Conservation (phyloP, 2,888 invertebrate species). For the Cerceris rybyensis region DNA sequence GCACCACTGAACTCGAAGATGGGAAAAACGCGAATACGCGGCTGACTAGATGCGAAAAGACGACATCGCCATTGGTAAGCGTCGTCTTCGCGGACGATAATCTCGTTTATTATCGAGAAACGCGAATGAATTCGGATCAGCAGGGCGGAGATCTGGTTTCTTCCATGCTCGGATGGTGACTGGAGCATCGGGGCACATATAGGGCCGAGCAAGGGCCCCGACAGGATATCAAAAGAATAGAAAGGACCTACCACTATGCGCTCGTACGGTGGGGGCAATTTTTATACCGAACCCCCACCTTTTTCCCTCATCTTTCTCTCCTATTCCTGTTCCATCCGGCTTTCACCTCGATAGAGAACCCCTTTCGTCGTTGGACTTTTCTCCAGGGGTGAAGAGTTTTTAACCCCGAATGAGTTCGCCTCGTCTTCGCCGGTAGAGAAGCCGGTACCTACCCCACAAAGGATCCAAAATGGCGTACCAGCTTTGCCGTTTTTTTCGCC, state of each 20-base stretch:
- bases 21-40: conserved; percentile 1
- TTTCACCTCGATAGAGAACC: conserved; percentile 46
- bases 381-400: conserved; percentile 72
- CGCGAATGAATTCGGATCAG: conserved; percentile 39
- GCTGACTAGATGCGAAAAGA: conserved; percentile 20
- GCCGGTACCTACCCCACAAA: conserved; percentile 62
- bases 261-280: conserved; percentile 72
- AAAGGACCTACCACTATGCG: conserved; percentile 73
- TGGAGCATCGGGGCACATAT: conserved; percentile 67
- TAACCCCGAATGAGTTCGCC: conserved; percentile 65
- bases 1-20: background rate
- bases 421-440: conserved; percentile 6
- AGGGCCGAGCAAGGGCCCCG: conserved; percentile 70
- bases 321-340: conserved; percentile 36
- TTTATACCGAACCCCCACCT: conserved; percentile 69
- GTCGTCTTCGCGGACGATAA: conserved; percentile 25
- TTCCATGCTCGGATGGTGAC: conserved; percentile 81
- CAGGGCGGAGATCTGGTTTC: conserved; percentile 64
- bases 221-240: conserved; percentile 81
- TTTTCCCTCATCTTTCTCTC: conserved; percentile 32
- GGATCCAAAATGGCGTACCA: conserved; percentile 66
- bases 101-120: conserved; percentile 31
- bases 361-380: conserved; percentile 57
- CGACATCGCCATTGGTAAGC: conserved; percentile 15
- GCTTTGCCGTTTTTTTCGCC: background rate